Percentiles rank a stretch among this genome's conserved stretches.
phyloP scores from a whole-genome alignment of 2,113 vertebrate species.

The Fulica atra region DNA sequence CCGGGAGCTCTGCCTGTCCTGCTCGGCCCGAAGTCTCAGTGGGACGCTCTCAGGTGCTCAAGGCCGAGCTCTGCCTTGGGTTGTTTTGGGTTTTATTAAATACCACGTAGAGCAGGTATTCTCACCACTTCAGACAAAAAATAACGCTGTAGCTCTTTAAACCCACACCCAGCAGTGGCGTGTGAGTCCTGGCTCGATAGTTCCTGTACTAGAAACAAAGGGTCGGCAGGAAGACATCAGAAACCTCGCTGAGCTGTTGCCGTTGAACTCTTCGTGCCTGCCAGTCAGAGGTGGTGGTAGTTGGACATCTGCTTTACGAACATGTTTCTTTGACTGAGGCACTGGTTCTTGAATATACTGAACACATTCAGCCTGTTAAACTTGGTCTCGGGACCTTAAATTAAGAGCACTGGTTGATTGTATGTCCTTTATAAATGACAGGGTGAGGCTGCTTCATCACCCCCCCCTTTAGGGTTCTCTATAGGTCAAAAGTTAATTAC shows the following conservation, averaged over 20 bases:
- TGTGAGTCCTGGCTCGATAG: not conserved
- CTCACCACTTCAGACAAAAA: not conserved
- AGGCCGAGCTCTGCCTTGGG: too few relatives aligned
- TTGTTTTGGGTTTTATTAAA: not conserved
- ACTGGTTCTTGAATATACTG: not conserved
- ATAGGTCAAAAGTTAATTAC: not conserved
- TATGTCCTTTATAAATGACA: not conserved
- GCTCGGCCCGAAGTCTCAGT: not conserved
- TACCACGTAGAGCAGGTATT: fast-evolving
- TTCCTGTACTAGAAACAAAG: not conserved
- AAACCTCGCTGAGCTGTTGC: not conserved
- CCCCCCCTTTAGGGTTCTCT: not conserved
- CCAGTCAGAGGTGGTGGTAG: not conserved
- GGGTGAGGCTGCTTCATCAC: not conserved
- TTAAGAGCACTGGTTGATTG: not conserved
- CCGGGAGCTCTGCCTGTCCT: not conserved
- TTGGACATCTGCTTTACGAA: not conserved
- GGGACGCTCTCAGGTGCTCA: fast-evolving
- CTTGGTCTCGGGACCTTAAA: not conserved
- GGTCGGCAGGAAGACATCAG: not conserved
- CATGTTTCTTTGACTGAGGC: not conserved
- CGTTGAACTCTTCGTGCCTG: not conserved
- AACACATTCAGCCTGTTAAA: not conserved
- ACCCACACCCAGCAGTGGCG: not conserved
- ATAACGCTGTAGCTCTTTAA: not conserved